Evolutionary conservation across 2,113 vertebrate genomes (phyloP), one percentile per base, ranked within the genome.

Genomic region (Lamprologus lemairii): DNA sequence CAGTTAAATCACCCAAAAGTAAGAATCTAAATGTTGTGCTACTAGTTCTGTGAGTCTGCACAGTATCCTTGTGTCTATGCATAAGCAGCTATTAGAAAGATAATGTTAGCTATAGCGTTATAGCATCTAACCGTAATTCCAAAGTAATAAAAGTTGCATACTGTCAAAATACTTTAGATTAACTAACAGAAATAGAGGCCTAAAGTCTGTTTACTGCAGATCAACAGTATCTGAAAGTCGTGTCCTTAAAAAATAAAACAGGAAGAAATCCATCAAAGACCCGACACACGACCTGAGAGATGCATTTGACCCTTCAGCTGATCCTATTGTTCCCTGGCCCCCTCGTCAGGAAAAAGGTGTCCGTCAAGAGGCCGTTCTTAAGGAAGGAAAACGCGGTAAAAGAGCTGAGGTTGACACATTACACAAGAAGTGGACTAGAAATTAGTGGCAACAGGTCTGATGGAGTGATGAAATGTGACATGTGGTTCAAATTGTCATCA

Each of bases 261-360:
- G 60, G 33, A 37, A 65, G 19, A 2, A 40, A 68, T 3, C 35
- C 35, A 68, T 8, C 63, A 68, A 40, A 40, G 19, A 68, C 63
- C 58, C 2, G 0, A 37, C 6, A 35, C 60, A 0, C 0, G 17
- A 37, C 60, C n/a, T 23, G 63, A 71, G 63, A 1, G 35, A 23
- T 71, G 63, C 63, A 37, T 40, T 7, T 37, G 7, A 21, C 35
- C 35, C 19, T 68, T 68, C 35, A 68, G 63, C 7, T 68, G 63
- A 8, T 40, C 63, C 33, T 68, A 13, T 21, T 68, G 4, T 0
- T 68, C 11, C 19, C 33, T 65, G 17, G 19, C 17, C 17, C 10
- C 63, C 63, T 12, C 10, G 1, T 37, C 60, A 37, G 33, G 0
- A 40, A 21, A 37, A 68, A 37, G 33, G 60, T 37, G 33, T n/a